phyloP scores from a whole-genome alignment of 37 sponge, comb jelly and placozoan species.

The Petrosia ficiformis region DNA sequence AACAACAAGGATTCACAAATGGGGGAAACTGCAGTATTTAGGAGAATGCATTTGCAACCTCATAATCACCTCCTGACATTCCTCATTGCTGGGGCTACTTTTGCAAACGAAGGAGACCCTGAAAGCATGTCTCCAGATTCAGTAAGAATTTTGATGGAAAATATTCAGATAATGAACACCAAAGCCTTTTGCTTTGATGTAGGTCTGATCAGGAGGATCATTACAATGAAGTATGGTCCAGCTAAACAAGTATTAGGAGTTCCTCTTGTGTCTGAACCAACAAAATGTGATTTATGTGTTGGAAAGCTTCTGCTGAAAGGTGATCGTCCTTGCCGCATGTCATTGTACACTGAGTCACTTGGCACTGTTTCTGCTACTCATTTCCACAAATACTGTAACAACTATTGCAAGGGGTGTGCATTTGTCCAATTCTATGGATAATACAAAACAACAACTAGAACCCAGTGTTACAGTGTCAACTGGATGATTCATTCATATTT shows the following conservation, averaged over 20 bases:
- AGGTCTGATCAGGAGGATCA: background rate
- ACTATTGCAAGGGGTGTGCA: conserved; percentile 5
- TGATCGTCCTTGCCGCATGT: conserved; percentile 9
- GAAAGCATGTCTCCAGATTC: background rate
- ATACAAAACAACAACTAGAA: background rate
- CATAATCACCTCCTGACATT: background rate
- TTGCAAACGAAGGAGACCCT: too few species aligned
- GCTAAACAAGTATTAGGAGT: background rate
- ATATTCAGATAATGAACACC: background rate
- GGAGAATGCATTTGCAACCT: conserved; percentile 25
- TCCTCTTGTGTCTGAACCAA: background rate
- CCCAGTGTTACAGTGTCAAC: background rate
- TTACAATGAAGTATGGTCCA: background rate
- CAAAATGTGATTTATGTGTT: background rate
- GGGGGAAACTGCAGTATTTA: background rate
- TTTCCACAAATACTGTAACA: conserved; percentile 24
- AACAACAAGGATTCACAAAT: background rate
- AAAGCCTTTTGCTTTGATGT: background rate
- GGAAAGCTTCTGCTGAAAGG: background rate
- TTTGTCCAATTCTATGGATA: conserved; percentile 29
- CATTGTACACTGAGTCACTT: background rate
- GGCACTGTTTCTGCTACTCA: conserved; percentile 16
- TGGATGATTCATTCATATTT: conserved; percentile 5
- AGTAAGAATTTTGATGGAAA: background rate
- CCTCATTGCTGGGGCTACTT: background rate